phyloP scores from a whole-genome alignment of 1,140 invertebrate genomes.

The Tyrophagus putrescentiae region DNA sequence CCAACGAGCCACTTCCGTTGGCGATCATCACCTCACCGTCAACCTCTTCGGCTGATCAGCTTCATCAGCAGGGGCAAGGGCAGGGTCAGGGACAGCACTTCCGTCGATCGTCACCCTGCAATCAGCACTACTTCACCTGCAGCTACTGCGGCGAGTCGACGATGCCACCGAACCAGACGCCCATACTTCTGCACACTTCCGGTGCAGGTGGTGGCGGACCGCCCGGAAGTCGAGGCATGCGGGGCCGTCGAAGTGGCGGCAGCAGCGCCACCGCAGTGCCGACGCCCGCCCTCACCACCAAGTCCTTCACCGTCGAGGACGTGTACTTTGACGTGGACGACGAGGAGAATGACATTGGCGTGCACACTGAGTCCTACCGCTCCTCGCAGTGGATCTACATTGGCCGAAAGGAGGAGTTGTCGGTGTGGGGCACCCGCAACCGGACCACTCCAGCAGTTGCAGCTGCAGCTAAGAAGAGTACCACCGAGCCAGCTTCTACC shows the following conservation, averaged over 20 bases:
- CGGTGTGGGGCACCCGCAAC: slow-evolving; percentile 44
- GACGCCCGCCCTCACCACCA: slow-evolving; percentile 1
- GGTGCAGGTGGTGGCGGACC: background rate
- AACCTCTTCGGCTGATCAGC: too few species aligned
- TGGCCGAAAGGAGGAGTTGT: slow-evolving; percentile 51
- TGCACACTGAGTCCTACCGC: slow-evolving; percentile 54
- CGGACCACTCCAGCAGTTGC: slow-evolving; percentile 33
- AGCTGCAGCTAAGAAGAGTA: background rate
- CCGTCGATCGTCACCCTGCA: background rate
- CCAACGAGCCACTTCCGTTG: background rate
- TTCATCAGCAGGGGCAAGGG: background rate
- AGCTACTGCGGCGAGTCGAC: slow-evolving; percentile 20
- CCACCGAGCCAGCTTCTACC: background rate
- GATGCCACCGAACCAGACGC: background rate
- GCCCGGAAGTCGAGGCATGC: background rate
- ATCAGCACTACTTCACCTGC: slow-evolving; percentile 20
- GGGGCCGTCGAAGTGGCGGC: background rate
- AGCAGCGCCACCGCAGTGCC: background rate
- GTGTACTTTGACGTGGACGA: slow-evolving; percentile 20
- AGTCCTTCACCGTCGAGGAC: slow-evolving; percentile 21
- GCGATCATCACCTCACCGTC: too few species aligned
- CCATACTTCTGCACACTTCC: background rate
- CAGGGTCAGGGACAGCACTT: background rate
- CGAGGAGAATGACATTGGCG: slow-evolving; percentile 33
- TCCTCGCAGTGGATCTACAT: slow-evolving; percentile 57